phyloP scores from a whole-genome alignment of 1,140 invertebrate species.

The Temnothorax longispinosus region DNA sequence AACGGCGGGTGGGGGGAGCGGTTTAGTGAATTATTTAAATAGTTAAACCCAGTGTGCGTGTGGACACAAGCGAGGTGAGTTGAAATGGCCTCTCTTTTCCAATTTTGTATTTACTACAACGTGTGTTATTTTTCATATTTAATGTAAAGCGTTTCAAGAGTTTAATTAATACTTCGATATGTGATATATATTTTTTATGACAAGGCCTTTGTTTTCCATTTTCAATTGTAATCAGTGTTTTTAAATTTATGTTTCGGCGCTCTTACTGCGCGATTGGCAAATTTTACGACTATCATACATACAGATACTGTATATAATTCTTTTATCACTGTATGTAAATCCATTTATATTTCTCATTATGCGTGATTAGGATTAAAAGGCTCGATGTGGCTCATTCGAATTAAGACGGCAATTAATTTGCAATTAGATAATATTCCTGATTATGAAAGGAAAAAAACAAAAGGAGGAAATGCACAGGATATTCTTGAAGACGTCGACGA shows the following conservation, averaged over 20 bases:
- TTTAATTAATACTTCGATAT: background rate
- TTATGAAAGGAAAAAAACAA: background rate
- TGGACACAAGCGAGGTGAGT: background rate
- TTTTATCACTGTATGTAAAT: background rate
- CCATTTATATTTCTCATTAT: too few species aligned
- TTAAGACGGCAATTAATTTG: background rate
- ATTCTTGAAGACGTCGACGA: background rate
- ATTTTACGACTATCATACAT: background rate
- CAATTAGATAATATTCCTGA: conserved; percentile 19
- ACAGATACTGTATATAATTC: background rate
- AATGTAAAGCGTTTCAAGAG: background rate
- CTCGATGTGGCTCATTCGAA: background rate
- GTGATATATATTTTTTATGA: background rate
- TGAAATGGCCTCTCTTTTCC: conserved; percentile 9
- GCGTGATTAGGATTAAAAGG: background rate
- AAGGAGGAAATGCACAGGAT: background rate
- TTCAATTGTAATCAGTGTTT: conserved; percentile 1
- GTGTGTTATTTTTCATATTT: background rate
- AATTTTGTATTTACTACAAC: conserved; percentile 6
- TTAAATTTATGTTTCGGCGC: background rate
- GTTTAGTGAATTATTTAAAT: conserved; percentile 31
- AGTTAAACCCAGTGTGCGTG: background rate
- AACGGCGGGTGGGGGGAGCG: background rate
- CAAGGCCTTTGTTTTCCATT: background rate
- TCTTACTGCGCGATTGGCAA: background rate